Conservation (phyloP, 2,797 vertebrate species). For the Cheirogaleus major region DNA sequence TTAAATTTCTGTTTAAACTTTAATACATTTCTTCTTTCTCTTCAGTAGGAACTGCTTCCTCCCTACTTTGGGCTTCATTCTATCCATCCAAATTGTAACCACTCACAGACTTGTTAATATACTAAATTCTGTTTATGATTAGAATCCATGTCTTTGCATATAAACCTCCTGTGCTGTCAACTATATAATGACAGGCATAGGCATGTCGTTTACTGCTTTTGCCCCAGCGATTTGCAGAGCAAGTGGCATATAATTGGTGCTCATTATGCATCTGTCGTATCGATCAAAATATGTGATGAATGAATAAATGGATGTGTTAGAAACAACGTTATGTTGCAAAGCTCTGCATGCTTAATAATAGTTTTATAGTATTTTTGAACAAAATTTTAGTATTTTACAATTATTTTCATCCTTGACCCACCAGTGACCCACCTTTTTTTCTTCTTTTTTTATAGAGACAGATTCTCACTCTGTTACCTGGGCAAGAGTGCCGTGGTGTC, state of each 20-base stretch:
- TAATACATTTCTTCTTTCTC: not conserved
- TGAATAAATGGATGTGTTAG: not conserved
- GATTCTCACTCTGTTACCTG: no score
- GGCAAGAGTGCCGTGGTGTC: no score
- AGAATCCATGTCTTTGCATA: not conserved
- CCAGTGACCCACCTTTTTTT: not conserved
- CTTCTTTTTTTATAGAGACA: no score
- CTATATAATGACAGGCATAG: not conserved
- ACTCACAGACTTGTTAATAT: not conserved
- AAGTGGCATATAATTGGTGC: not conserved
- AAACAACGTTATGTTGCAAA: not conserved
- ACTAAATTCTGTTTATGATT: not conserved
- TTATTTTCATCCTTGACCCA: not conserved
- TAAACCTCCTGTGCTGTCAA: not conserved
- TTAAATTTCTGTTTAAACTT: not conserved
- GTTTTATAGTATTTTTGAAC: not conserved
- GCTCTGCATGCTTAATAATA: not conserved
- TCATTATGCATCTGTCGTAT: not conserved
- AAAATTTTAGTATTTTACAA: not conserved
- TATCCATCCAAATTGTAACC: not conserved
- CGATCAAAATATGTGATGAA: not conserved
- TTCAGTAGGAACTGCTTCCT: fast-evolving
- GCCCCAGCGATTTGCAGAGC: not conserved
- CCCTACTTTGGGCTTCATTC: not conserved
- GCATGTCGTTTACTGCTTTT: not conserved